Evolutionary conservation across 2,888 invertebrate species (phyloP).

Genomic region (Marronus borbonicus): DNA sequence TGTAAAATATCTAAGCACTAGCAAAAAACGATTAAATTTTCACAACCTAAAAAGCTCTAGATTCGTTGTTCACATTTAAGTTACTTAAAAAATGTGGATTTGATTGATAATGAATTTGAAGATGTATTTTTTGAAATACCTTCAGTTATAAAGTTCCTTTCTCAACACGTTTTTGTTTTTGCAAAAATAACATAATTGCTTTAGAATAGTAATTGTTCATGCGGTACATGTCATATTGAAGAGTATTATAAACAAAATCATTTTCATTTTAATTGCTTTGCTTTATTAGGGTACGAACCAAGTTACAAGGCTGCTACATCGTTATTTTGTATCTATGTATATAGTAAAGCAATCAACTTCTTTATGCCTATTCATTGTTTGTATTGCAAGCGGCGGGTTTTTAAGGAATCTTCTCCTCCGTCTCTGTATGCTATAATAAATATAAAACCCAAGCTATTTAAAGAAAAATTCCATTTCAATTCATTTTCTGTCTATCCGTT

Average conservation of each 20-base stretch:
- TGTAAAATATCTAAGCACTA: too few relatives aligned
- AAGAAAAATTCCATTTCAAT: conserved; percentile 58
- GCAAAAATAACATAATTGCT: too few relatives aligned
- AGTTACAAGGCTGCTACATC: neutral
- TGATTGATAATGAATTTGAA: too few relatives aligned
- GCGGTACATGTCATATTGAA: too few relatives aligned
- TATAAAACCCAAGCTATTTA: conserved; percentile 57
- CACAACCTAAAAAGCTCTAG: too few relatives aligned
- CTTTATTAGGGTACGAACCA: neutral
- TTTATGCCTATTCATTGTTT: conserved; percentile 66
- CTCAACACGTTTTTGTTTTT: too few relatives aligned
- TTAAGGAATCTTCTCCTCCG: conserved; percentile 57
- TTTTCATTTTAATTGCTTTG: conserved; percentile 6
- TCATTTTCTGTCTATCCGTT: conserved; percentile 57
- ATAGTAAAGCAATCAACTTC: conserved; percentile 61
- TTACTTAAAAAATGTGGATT: too few relatives aligned
- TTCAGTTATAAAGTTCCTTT: too few relatives aligned
- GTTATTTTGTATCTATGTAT: neutral
- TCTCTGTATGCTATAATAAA: conserved; percentile 53
- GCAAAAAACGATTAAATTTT: too few relatives aligned
- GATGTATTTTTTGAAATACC: too few relatives aligned
- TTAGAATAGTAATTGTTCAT: too few relatives aligned
- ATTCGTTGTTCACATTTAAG: too few relatives aligned
- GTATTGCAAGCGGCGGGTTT: conserved; percentile 61
- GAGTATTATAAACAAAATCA: neutral